A percentile compares a stretch with the other conserved stretches of the same genome.
Evolutionary conservation across 2,113 vertebrate species (phyloP).

Genomic region (Rallus limicola): DNA sequence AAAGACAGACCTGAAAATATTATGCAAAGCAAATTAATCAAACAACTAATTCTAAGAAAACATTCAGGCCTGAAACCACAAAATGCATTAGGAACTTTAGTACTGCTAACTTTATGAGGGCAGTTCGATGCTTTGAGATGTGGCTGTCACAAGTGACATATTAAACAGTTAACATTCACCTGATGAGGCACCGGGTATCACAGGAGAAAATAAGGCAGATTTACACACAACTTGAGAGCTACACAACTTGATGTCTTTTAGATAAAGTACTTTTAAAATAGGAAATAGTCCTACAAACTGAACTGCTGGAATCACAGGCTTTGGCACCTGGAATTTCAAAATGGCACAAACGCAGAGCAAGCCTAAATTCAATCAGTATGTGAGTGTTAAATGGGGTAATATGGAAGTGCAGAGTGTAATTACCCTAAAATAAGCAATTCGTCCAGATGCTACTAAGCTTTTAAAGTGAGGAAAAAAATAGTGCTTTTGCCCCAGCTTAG

Average conservation of each 20-base stretch:
- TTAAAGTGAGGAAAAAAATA: neutral
- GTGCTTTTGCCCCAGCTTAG: neutral
- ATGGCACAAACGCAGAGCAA: neutral
- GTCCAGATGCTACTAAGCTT: neutral
- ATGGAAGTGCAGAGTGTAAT: neutral
- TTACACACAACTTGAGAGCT: neutral
- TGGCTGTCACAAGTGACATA: neutral
- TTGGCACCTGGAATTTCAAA: neutral
- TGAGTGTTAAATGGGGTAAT: neutral
- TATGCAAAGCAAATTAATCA: neutral
- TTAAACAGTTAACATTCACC: neutral
- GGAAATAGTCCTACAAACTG: neutral
- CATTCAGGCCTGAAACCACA: neutral
- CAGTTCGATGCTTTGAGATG: neutral
- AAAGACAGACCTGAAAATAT: neutral
- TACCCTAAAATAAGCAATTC: neutral
- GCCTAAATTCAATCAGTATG: neutral
- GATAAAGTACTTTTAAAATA: neutral
- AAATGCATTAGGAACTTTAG: neutral
- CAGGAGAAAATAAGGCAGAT: neutral
- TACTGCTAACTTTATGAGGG: neutral
- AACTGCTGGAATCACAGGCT: neutral
- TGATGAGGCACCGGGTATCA: neutral
- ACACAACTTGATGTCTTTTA: neutral
- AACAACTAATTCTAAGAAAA: neutral